phyloP scores from a whole-genome alignment of 2,888 invertebrate genomes.

The Paralinhomoeus sp. region DNA sequence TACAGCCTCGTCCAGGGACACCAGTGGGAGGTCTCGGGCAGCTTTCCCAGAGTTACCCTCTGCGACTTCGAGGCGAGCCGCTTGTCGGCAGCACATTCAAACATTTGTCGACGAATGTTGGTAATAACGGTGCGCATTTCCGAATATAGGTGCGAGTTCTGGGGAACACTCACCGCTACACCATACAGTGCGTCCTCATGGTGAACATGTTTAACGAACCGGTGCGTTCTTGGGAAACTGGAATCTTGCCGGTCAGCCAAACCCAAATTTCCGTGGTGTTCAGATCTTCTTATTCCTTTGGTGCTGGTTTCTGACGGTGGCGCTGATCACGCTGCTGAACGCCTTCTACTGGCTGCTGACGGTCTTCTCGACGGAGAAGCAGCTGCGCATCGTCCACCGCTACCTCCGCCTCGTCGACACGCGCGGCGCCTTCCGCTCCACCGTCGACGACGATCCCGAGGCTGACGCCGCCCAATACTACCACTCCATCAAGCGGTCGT shows the following conservation, averaged over 20 bases:
- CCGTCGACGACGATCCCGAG: no score
- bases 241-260: no score
- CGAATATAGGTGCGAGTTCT: constrained; percentile 4
- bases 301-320: constrained; percentile 5
- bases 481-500: no score
- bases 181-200: constrained; percentile 5
- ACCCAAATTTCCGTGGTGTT: no score
- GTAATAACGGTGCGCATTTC: no score
- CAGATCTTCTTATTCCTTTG: constrained; percentile 2
- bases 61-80: constrained; percentile 12
- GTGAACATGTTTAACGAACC: constrained; percentile 5
- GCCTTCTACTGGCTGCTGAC: not conserved
- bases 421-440: not conserved
- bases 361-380: not conserved
- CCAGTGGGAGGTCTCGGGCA: constrained; percentile 26
- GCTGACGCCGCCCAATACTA: no score
- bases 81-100: no score
- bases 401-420: constrained; percentile 1
- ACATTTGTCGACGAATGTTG: no score
- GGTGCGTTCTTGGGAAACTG: no score
- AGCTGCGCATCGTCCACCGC: not conserved
- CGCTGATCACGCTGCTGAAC: not conserved
- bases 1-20: constrained; percentile 9
- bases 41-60: constrained; percentile 29
- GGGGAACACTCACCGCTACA: constrained; percentile 4